A percentile compares a stretch with the other conserved stretches of the same genome.
phyloP scores from a whole-genome alignment of 2,888 invertebrate genomes.

The Acleris cristana region DNA sequence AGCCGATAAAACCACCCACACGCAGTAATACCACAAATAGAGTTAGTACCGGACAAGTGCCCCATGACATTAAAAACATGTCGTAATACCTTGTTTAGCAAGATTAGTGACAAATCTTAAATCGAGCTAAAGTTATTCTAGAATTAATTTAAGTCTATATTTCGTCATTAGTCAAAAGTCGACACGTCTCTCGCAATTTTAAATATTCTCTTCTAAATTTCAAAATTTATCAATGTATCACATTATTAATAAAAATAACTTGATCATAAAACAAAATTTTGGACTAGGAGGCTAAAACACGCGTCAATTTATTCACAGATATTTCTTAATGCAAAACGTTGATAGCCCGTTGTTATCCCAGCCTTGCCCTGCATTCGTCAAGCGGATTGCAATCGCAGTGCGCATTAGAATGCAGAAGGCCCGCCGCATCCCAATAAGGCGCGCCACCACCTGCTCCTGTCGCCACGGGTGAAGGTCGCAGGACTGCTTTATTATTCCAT shows the following conservation, averaged over 20 bases:
- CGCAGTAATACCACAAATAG: not conserved
- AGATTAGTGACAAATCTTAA: too few species aligned
- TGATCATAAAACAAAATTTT: too few species aligned
- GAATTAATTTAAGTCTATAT: too few species aligned
- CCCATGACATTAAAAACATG: too few species aligned
- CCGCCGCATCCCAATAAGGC: conserved; percentile 28
- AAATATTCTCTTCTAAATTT: too few species aligned
- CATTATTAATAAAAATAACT: too few species aligned
- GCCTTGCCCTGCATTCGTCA: conserved; percentile 31
- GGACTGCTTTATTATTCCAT: conserved; percentile 42
- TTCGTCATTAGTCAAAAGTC: too few species aligned
- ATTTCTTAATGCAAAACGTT: conserved; percentile 1
- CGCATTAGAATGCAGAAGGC: conserved; percentile 36
- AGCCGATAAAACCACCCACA: conserved; percentile 12
- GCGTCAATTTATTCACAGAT: not conserved
- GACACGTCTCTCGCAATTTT: too few species aligned
- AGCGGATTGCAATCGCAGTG: conserved; percentile 18
- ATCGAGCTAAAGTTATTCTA: too few species aligned
- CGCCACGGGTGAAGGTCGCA: conserved; percentile 61
- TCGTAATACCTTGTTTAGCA: too few species aligned
- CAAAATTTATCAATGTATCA: too few species aligned
- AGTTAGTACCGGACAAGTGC: not conserved
- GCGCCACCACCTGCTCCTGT: conserved; percentile 47
- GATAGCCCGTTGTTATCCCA: conserved; percentile 14
- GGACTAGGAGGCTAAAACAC: too few species aligned